A percentile compares a stretch with the other conserved stretches of the same genome.
Conservation (phyloP, 2,888 invertebrate genomes). For the Pheosia tremula region DNA sequence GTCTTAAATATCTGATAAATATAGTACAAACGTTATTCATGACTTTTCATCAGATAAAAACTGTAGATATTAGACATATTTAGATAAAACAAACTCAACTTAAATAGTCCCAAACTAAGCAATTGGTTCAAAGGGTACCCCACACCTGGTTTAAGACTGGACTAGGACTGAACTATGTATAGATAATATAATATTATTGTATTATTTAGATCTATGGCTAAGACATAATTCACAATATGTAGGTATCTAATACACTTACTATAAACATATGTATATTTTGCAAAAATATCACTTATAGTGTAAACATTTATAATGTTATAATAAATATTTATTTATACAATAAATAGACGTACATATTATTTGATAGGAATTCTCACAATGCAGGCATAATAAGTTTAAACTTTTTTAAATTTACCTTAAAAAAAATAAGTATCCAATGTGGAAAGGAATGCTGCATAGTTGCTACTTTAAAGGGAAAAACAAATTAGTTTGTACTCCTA, state of each 20-base stretch:
- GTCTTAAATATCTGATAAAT: too few relatives aligned
- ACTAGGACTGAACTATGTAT: background rate
- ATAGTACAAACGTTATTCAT: too few relatives aligned
- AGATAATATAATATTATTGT: background rate
- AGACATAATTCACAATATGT: slow-evolving; percentile 22
- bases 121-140: too few relatives aligned
- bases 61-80: too few relatives aligned
- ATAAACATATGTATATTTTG: slow-evolving; percentile 10
- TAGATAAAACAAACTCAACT: too few relatives aligned
- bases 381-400: background rate
- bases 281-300: slow-evolving; percentile 16
- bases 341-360: background rate
- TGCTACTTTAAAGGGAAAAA: background rate
- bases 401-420: too few relatives aligned
- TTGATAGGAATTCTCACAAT: background rate
- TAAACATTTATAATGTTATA: background rate
- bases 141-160: background rate
- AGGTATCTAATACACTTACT: slow-evolving; percentile 20
- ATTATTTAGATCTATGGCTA: slow-evolving; percentile 20
- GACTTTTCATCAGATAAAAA: too few relatives aligned
- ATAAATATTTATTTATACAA: background rate
- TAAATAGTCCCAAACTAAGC: too few relatives aligned
- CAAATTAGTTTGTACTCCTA: background rate
- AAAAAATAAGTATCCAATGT: too few relatives aligned
- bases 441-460: background rate